Base-by-base conservation (phyloP, 2,888 invertebrate species). In the Drosophila stalkeri region DNA sequence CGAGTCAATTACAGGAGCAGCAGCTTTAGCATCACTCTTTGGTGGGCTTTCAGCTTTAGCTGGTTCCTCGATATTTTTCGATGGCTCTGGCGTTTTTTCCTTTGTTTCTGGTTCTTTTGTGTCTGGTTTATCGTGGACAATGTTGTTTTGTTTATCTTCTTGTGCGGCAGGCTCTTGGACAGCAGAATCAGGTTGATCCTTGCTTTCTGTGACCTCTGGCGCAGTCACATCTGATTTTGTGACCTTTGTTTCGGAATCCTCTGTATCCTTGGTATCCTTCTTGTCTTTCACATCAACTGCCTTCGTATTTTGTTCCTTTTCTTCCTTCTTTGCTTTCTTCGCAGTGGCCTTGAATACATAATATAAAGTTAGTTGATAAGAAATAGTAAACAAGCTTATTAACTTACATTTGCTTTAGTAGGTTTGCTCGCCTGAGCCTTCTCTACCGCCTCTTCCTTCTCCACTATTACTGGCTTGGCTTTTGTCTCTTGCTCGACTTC, bases 401-500 rank as follows among this genome's bases (percentile, higher is more conserved):
- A 33, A 65, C 64, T 77, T 77, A 90, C 89, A 11, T 60, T 72
- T 51, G 47, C 47, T 60, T 74, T 72, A 27, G 55, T 64, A n/a
- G 76, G 39, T 66, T 72, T 64, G n/a, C 46, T 47, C 52, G 51
- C 27, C 46, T 59, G 43, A 9, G 46, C 39, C 41, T 69, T 61
- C 20, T 54, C 35, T 31, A 46, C 46, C 3, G 66, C 47, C 11
- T 27, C 41, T 9, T 51, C 49, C 39, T 66, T 18, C 3, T 66
- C 60, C 12, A 27, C 46, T 27, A 31, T 43, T 3, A 49, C 56
- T 54, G 64, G 16, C n/a, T 75, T 72, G 7, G 63, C 18, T 62
- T 84, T 72, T 49, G 72, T 80, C 70, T 91, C 90, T 35, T 76
- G 68, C 7, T 76, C 90, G 9, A 59, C 62, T 61, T 84, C 80